These are phyloP conservation scores for Melanotaenia parkinsoni DNA, from an alignment of 2,797 vertebrate genomes.

Conservation along the genomic window DNA sequence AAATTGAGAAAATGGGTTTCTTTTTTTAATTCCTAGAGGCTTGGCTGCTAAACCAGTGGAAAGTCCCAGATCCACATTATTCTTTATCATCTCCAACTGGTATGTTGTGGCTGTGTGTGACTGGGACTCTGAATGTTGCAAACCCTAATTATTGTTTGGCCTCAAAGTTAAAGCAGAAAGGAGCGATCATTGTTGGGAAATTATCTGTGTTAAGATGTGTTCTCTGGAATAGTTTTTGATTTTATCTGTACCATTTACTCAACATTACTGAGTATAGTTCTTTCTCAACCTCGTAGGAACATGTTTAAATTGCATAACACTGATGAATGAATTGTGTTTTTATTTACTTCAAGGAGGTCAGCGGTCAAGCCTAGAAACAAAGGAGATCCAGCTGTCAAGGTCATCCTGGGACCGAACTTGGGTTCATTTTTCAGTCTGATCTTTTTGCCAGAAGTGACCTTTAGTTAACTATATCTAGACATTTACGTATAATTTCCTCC, in stretches of 20 bases:
- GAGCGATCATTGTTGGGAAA: conserved; percentile 34
- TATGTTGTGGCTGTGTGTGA: conserved; percentile 30
- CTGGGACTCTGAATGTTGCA: conserved; percentile 27
- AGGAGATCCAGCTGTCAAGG: not conserved
- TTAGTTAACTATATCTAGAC: not conserved
- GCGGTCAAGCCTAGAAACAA: conserved; percentile 3
- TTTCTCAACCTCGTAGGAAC: conserved; percentile 2
- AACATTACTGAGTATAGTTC: not conserved
- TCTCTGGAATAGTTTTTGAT: conserved; percentile 17
- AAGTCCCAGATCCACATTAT: conserved; percentile 60
- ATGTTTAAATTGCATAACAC: conserved; percentile 6
- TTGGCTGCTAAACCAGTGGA: conserved; percentile 40
- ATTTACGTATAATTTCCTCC: conserved; percentile 25
- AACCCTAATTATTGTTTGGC: conserved; percentile 20
- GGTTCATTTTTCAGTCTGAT: conserved; percentile 1
- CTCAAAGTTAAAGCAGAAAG: conserved; percentile 30
- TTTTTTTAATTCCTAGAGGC: not conserved
- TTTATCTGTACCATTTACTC: not conserved
- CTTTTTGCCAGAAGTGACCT: not conserved
- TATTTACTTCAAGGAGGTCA: not conserved
- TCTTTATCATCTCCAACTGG: conserved; percentile 45
- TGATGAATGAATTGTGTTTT: not conserved
- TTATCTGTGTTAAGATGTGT: conserved; percentile 5
- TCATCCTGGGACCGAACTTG: not conserved
- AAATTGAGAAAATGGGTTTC: conserved; percentile 27